phyloP scores from a whole-genome alignment of 2,797 vertebrate species.

The Typhlichthys subterraneus region DNA sequence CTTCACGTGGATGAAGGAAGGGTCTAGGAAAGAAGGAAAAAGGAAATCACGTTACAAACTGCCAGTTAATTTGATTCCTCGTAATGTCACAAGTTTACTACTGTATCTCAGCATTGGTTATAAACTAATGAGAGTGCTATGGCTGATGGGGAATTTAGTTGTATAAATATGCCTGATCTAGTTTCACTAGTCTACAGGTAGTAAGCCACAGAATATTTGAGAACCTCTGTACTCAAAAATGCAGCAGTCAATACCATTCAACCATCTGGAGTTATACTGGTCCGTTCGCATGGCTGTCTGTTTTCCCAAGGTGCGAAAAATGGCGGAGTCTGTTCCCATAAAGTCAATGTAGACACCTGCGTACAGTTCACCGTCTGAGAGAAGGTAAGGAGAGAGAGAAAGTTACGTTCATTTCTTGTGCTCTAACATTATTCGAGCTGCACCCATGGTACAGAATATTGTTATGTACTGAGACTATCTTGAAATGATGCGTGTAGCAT shows the following conservation, averaged over 20 bases:
- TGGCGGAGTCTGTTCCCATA: conserved; percentile 97
- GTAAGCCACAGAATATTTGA: no score
- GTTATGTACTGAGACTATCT: conserved; percentile 8
- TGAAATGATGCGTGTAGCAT: conserved; percentile 8
- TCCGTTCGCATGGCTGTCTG: conserved; percentile 97
- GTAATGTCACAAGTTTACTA: conserved; percentile 11
- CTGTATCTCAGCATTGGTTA: conserved; percentile 12
- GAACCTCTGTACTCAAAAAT: no score
- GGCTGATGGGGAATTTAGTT: no score
- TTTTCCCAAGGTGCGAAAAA: conserved; percentile 95
- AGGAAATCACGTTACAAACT: conserved; percentile 24
- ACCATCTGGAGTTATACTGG: conserved; percentile 98
- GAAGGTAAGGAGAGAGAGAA: conserved; percentile 42
- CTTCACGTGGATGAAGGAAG: conserved; percentile 90
- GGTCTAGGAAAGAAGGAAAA: conserved; percentile 78
- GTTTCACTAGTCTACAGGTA: no score
- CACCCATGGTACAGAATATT: conserved; percentile 47
- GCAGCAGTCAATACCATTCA: conserved; percentile 83
- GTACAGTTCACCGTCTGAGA: conserved; percentile 93
- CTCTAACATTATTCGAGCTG: conserved; percentile 52
- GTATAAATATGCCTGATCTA: no score
- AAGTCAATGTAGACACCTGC: conserved; percentile 98
- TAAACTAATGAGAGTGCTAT: conserved; percentile 12
- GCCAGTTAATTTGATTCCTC: conserved; percentile 28
- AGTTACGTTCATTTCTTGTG: conserved; percentile 41